Conservation (phyloP, 1,140 invertebrate genomes). For the Thrips palmi region DNA sequence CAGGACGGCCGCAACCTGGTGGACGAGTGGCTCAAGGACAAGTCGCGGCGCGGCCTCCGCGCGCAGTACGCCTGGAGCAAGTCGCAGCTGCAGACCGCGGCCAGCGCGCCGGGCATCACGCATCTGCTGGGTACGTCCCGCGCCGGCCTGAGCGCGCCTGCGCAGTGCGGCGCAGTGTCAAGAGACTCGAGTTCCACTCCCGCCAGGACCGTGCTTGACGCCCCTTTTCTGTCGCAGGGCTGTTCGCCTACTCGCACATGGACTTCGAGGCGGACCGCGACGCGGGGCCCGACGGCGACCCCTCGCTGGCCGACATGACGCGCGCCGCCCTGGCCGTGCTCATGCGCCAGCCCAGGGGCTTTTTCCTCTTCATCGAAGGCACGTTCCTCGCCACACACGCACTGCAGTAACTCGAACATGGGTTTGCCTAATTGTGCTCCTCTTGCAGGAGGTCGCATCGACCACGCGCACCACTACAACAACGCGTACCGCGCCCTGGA, state of each 20-base stretch:
- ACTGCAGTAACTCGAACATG: too few relatives aligned
- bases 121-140: constrained; percentile 48
- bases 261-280: constrained; percentile 34
- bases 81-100: constrained; percentile 34
- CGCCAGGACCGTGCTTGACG: too few relatives aligned
- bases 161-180: too few relatives aligned
- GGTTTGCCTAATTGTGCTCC: too few relatives aligned
- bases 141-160: background rate
- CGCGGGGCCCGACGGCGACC: constrained; percentile 40
- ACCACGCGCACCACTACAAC: constrained; percentile 68
- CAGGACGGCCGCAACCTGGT: constrained; percentile 49
- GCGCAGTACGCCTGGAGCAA: constrained; percentile 44
- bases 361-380: constrained; percentile 82
- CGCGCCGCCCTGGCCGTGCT: constrained; percentile 61
- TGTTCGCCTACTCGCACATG: constrained; percentile 35
- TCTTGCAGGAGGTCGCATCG: constrained; percentile 58
- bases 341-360: constrained; percentile 58
- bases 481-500: constrained; percentile 56
- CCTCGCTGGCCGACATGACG: constrained; percentile 67
- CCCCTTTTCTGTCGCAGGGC: constrained; percentile 23
- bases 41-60: constrained; percentile 30
- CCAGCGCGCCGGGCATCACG: constrained; percentile 40
- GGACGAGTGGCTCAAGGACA: constrained; percentile 46
- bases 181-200: background rate
- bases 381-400: too few relatives aligned